phyloP scores from a whole-genome alignment of 2,797 vertebrate genomes.

The Schizothorax lantsangensis region DNA sequence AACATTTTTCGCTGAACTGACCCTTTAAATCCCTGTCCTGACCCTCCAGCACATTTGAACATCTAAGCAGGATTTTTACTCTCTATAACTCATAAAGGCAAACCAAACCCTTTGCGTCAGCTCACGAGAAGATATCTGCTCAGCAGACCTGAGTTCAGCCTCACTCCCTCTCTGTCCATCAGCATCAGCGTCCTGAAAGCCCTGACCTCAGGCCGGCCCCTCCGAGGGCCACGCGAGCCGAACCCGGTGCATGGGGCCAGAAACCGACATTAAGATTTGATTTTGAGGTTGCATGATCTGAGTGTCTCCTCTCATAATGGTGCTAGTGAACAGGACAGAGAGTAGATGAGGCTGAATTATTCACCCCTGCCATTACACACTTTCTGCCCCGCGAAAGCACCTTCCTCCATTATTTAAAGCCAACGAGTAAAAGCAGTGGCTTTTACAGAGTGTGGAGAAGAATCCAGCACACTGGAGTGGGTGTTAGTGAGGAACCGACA shows the following conservation, averaged over 20 bases:
- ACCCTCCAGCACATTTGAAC: not conserved
- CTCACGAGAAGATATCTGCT: not conserved
- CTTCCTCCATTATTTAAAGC: slow-evolving; percentile 51
- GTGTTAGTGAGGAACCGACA: slow-evolving; percentile 23
- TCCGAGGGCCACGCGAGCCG: not conserved
- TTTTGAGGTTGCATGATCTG: slow-evolving; percentile 54
- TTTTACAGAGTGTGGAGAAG: slow-evolving; percentile 17
- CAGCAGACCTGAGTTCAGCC: slow-evolving; percentile 8
- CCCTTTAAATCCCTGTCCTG: not conserved
- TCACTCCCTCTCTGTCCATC: not conserved
- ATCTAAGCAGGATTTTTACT: slow-evolving; percentile 25
- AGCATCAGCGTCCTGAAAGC: slow-evolving; percentile 17
- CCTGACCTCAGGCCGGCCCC: slow-evolving; percentile 23
- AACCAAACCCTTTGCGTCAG: slow-evolving; percentile 4
- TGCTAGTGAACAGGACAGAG: slow-evolving; percentile 33
- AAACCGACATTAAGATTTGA: slow-evolving; percentile 51
- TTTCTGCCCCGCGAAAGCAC: slow-evolving; percentile 4
- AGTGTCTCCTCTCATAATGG: slow-evolving; percentile 54
- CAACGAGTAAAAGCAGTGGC: slow-evolving; percentile 25
- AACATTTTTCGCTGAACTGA: slow-evolving; percentile 1
- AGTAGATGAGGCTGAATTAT: slow-evolving; percentile 56
- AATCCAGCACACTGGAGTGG: not conserved
- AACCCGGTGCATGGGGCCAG: slow-evolving; percentile 32
- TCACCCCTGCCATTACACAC: slow-evolving; percentile 47
- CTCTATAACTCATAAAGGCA: slow-evolving; percentile 13